Evolutionary conservation across 2,797 vertebrate genomes (phyloP).

Genomic region (Monodelphis domestica): DNA sequence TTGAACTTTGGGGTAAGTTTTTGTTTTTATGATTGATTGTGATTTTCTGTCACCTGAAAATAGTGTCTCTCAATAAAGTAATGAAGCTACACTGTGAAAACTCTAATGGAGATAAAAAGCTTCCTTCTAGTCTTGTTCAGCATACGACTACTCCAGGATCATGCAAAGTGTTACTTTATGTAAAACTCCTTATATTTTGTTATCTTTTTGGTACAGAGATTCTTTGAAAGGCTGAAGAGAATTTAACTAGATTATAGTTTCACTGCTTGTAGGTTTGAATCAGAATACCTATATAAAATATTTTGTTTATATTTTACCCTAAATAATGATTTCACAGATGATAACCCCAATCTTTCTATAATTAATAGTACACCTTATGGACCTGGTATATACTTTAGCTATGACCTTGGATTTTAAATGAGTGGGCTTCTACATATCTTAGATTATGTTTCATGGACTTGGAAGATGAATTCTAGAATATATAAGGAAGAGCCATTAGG

Average conservation of each 20-base stretch:
- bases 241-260: constrained; percentile 44
- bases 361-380: constrained; percentile 43
- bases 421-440: background rate
- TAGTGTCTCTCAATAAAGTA: constrained; percentile 51
- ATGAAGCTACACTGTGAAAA: background rate
- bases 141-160: background rate
- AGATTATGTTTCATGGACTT: constrained; percentile 18
- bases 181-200: constrained; percentile 6
- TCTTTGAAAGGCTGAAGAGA: constrained; percentile 52
- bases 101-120: constrained; percentile 40
- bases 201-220: constrained; percentile 24
- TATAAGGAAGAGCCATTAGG: constrained; percentile 41
- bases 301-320: constrained; percentile 27
- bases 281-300: constrained; percentile 44
- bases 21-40: constrained; percentile 34
- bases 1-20: constrained; percentile 37
- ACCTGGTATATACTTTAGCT: constrained; percentile 24
- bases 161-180: constrained; percentile 11
- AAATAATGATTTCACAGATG: constrained; percentile 35
- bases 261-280: constrained; percentile 51
- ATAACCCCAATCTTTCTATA: constrained; percentile 23
- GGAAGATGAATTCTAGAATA: constrained; percentile 38
- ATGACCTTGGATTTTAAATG: constrained; percentile 24
- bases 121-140: constrained; percentile 38
- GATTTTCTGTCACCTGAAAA: constrained; percentile 42